Evolutionary conservation across 1,140 invertebrate genomes (phyloP).

Genomic region (Scaptomyza hsui): DNA sequence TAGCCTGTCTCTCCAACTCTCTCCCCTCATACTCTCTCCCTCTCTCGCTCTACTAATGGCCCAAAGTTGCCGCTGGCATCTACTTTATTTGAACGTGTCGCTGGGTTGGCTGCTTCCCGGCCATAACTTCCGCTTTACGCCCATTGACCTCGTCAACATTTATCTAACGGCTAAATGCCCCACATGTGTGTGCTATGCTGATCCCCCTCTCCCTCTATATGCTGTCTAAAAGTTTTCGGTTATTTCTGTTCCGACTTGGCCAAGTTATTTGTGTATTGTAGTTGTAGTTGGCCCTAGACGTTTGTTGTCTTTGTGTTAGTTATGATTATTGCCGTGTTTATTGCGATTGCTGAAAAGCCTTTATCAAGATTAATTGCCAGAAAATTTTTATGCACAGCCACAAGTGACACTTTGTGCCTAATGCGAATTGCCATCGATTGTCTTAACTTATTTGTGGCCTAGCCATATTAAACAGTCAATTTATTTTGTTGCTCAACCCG

Average conservation of each 20-base stretch:
- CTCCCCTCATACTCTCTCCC: not conserved
- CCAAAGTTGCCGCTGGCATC: constrained; percentile 61
- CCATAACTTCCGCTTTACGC: constrained; percentile 78
- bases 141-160: constrained; percentile 82
- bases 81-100: constrained; percentile 78
- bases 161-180: constrained; percentile 79
- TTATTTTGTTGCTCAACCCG: constrained; percentile 20
- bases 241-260: constrained; percentile 15
- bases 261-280: constrained; percentile 67
- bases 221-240: constrained; percentile 62
- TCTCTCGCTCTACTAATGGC: constrained; percentile 54
- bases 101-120: constrained; percentile 54
- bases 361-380: constrained; percentile 79
- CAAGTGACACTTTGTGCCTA: constrained; percentile 53
- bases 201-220: constrained; percentile 4
- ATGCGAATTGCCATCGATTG: constrained; percentile 41
- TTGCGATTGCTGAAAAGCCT: constrained; percentile 71
- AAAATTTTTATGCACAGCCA: constrained; percentile 67
- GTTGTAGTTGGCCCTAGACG: constrained; percentile 33
- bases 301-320: constrained; percentile 66
- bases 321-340: constrained; percentile 81
- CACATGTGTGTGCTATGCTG: constrained; percentile 15
- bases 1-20: constrained; percentile 27
- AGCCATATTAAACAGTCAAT: constrained; percentile 38
- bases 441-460: constrained; percentile 20